Conservation (phyloP, 2,797 vertebrate species). For the Podarcis lilfordi region DNA sequence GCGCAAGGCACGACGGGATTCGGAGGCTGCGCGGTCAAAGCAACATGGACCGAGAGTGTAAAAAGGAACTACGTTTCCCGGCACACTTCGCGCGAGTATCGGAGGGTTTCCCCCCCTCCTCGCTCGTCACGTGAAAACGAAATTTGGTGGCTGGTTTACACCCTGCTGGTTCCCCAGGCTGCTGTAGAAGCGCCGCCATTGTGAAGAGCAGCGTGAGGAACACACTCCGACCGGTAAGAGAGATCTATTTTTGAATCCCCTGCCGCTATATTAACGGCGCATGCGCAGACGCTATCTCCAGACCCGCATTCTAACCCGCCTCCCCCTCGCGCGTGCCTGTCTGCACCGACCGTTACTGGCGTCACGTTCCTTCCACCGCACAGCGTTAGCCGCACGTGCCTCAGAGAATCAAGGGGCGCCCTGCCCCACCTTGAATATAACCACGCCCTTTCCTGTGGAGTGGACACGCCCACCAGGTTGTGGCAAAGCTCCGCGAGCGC, state of each 20-base stretch:
- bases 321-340: neutral
- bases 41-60: fast-evolving
- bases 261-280: neutral
- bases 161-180: neutral
- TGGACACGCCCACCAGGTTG: neutral
- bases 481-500: neutral
- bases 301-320: too few relatives aligned
- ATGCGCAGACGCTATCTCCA: neutral
- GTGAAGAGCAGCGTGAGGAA: neutral
- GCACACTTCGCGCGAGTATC: neutral
- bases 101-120: too few relatives aligned
- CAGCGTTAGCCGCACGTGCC: neutral
- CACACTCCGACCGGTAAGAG: neutral
- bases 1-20: neutral
- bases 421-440: too few relatives aligned
- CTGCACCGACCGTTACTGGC: neutral
- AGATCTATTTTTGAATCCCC: neutral
- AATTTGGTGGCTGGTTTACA: neutral
- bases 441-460: conserved; percentile 6
- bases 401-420: neutral
- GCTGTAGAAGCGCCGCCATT: too few relatives aligned
- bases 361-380: neutral
- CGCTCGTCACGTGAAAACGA: neutral
- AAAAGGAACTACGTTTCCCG: neutral
- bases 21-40: too few relatives aligned